Evolutionary conservation across 2,797 vertebrate genomes (phyloP), one percentile per base, ranked within the genome.

Genomic region (Delichon dasypus): DNA sequence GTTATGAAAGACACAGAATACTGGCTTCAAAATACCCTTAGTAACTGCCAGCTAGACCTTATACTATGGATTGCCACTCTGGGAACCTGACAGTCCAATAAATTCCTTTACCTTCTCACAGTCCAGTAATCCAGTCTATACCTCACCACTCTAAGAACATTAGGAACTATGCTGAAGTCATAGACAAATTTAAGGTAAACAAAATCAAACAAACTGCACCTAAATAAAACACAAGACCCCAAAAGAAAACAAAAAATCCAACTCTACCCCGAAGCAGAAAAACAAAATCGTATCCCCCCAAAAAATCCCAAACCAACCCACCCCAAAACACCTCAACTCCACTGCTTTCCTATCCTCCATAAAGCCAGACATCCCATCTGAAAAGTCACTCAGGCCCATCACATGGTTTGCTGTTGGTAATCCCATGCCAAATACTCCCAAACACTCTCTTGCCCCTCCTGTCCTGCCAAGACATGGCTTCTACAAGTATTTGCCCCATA

Each of bases 251-350:
- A 45, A 65, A 55, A n/a, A 16, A 13, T 8, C 9, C 42, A 70
- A 57, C 20, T 25, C 27, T 7, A 44, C 2, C 5, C 1, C 16
- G 14, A 57, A 77, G 13, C 16, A 70, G 51, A 44, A 27, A 29
- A 66, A 6, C 5, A 51, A 34, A 4, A 19, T 10, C 11, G 20
- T 40, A 16, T 1, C 1, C 3, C 5, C 2, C 1, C 3, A 5
- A 4, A 60, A 55, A 66, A 1, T 0, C 13, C 55, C 16, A 68
- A 71, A 72, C 3, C 13, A 54, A 36, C 5, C 17, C 29, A 32
- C 10, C 2, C 7, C 30, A 42, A 72, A 67, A 18, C 10, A 58
- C 32, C 5, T 40, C 21, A 77, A 65, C 10, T 81, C 42, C 44
- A 44, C 1, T 4, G 38, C 20, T 38, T 57, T 68, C 20, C 4